Percentiles rank a stretch among this genome's conserved stretches.
Conservation (phyloP, 1,140 invertebrate genomes). For the Archivesica marissinica region DNA sequence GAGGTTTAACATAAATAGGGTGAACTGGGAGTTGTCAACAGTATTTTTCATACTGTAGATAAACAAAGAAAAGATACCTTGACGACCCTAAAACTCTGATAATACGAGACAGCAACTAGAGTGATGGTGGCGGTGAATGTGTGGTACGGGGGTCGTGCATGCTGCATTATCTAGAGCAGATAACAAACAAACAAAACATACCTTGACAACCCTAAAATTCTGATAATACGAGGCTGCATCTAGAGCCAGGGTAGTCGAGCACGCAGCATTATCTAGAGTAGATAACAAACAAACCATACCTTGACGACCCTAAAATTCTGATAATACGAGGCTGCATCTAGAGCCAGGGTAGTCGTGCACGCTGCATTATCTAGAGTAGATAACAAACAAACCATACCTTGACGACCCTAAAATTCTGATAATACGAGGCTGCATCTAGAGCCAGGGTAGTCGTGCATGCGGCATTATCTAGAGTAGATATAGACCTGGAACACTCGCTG, state of each 20-base stretch:
- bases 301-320: constrained; percentile 36
- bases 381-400: constrained; percentile 24
- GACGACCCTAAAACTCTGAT: constrained; percentile 38
- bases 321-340: constrained; percentile 26
- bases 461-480: not conserved
- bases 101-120: constrained; percentile 20
- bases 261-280: not conserved
- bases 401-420: constrained; percentile 39
- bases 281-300: constrained; percentile 25
- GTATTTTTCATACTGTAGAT: too few species aligned
- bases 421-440: constrained; percentile 20
- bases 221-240: constrained; percentile 18
- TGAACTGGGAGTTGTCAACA: too few species aligned
- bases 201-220: constrained; percentile 44
- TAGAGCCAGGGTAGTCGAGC: not conserved
- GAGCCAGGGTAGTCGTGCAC: constrained; percentile 3
- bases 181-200: too few species aligned
- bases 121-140: constrained; percentile 23
- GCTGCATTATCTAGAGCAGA: not conserved
- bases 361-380: not conserved
- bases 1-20: too few species aligned
- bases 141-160: constrained; percentile 2
- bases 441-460: constrained; percentile 14
- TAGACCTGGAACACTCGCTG: constrained; percentile 2
- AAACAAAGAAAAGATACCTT: too few species aligned